Base-by-base conservation (phyloP, 2,113 vertebrate genomes). In the Arizona elegans region DNA sequence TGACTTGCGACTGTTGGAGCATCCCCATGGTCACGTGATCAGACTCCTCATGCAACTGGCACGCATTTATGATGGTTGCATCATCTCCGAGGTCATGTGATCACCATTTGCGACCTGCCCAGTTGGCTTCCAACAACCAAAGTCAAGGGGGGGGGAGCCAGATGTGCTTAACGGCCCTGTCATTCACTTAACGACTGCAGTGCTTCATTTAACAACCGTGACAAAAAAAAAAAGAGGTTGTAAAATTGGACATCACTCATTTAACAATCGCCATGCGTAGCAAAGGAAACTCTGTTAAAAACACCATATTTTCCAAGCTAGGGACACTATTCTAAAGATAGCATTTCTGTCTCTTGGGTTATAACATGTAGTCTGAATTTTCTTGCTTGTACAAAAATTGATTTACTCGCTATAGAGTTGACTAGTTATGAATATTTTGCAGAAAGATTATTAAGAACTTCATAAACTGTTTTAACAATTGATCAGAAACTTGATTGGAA, bases 401-500 rank as follows among this genome's bases (percentile, higher is more conserved):
- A 21, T 86, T 52, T 38, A 53, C 8, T 90, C 33, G 62, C 89
- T 93, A 87, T 91, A 93, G 90, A 75, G 43, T 70, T 94, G 52
- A 87, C 0, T 87, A 81, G 0, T 0, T 90, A 85, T n/a, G 13
- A 70, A 2, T 33, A 65, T 90, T 92, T 93, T 65, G 89, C 38
- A 70, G 50, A 0, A 0, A 38, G 17, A 81, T 1, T n/a, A 90
- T 21, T 38, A 43, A 5, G 50, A 89, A 90, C 3, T 54, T 55
- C 15, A 89, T 55, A 53, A 87, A 56, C 11, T 19, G 13, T 53
- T 92, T 92, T 47, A n/a, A 26, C 38, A 50, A 29, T 12, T 89
- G 88, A 38, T 86, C 21, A 21, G 23, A 93, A 92, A 95, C 96
- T 96, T 96, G 95, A 94, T 96, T 96, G 95, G 96, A 97, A 97